phyloP scores from a whole-genome alignment of 2,113 vertebrate genomes.

The Xyliphius kryptos region DNA sequence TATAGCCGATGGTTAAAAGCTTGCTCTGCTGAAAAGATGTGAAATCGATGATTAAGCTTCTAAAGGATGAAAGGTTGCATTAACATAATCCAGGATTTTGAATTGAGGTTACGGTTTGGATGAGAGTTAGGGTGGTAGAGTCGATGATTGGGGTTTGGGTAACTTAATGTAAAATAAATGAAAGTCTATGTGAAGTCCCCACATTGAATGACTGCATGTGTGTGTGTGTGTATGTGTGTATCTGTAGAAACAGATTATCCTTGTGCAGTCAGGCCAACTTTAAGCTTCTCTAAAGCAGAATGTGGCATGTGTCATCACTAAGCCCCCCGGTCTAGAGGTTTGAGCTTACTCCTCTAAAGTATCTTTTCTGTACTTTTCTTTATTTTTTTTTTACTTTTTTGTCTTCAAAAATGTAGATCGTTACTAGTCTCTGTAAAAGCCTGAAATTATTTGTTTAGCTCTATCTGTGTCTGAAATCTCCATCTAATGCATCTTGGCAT shows the following conservation, averaged over 20 bases:
- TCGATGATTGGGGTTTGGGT: too few species aligned
- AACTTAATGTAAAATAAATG: too few species aligned
- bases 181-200: too few species aligned
- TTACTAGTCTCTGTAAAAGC: background rate
- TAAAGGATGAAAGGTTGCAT: conserved; percentile 7
- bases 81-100: conserved; percentile 7
- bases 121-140: too few species aligned
- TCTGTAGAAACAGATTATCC: background rate
- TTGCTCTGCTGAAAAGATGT: conserved; percentile 14
- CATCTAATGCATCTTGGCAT: too few species aligned
- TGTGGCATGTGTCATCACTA: conserved; percentile 1
- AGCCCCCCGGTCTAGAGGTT: background rate
- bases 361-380: background rate
- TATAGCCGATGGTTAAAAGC: background rate
- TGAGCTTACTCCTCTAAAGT: background rate
- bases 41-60: conserved; percentile 17
- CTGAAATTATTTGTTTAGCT: too few species aligned
- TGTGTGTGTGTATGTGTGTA: too few species aligned
- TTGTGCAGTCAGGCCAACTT: conserved; percentile 5
- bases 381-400: background rate
- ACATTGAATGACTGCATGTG: too few species aligned
- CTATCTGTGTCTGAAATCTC: too few species aligned
- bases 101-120: too few species aligned
- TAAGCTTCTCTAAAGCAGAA: conserved; percentile 16
- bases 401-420: background rate